Evolutionary conservation across 2,113 vertebrate species (phyloP).

Genomic region (Synchiropus splendidus): DNA sequence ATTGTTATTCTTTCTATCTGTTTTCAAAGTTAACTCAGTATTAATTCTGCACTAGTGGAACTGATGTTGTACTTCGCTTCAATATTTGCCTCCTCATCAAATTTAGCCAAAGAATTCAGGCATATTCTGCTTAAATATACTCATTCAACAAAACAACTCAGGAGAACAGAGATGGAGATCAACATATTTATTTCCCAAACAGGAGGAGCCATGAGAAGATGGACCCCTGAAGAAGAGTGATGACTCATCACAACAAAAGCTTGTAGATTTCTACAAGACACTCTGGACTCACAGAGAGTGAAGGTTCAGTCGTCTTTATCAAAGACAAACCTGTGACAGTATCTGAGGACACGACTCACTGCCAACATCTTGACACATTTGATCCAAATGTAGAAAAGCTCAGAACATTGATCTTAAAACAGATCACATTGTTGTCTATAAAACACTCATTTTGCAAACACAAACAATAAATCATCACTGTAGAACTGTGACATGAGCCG

Average conservation of each 20-base stretch:
- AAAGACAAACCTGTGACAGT: constrained; percentile 5
- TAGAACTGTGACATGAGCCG: too few relatives aligned
- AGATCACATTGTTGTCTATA: constrained; percentile 1
- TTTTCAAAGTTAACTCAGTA: too few relatives aligned
- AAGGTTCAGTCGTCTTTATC: constrained; percentile 24
- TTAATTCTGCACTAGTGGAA: too few relatives aligned
- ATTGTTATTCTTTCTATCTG: too few relatives aligned
- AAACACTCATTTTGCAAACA: neutral
- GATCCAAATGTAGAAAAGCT: neutral
- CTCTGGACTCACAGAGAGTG: constrained; percentile 16
- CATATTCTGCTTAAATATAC: too few relatives aligned
- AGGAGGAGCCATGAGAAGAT: too few relatives aligned
- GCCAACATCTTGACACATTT: neutral
- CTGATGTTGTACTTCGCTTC: too few relatives aligned
- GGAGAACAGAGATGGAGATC: too few relatives aligned
- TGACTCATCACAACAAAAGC: constrained; percentile 25
- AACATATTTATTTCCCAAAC: too few relatives aligned
- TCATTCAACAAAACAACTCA: too few relatives aligned
- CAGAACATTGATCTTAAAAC: neutral
- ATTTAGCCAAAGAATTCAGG: too few relatives aligned
- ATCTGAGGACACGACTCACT: constrained; percentile 1
- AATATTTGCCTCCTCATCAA: too few relatives aligned
- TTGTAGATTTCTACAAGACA: constrained; percentile 26
- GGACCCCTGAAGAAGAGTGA: constrained; percentile 2
- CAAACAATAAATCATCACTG: neutral